These are phyloP conservation scores for Ceratosolen fusciceps DNA, from an alignment of 1,140 invertebrate genomes.

Conservation along the genomic window DNA sequence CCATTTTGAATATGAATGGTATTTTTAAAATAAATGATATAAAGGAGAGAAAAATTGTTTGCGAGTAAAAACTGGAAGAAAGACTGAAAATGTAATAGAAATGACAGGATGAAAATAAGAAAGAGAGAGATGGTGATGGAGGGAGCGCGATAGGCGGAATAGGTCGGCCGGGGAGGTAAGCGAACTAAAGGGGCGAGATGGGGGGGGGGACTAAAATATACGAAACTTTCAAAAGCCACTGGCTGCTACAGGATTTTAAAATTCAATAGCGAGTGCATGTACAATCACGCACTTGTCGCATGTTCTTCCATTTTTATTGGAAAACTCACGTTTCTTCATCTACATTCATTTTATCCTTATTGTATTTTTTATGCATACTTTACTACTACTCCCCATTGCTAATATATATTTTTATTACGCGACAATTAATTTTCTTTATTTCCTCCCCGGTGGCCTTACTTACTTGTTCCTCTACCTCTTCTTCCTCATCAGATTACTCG, in stretches of 20 bases:
- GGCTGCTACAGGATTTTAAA: constrained; percentile 17
- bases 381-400: neutral
- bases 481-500: too few species aligned
- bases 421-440: neutral
- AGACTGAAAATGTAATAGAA: neutral
- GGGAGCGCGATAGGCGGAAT: neutral
- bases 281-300: neutral
- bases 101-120: neutral
- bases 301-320: constrained; percentile 27
- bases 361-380: neutral
- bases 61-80: neutral
- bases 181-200: too few species aligned
- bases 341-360: neutral
- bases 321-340: constrained; percentile 4
- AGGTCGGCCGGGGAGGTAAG: too few species aligned
- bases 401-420: neutral
- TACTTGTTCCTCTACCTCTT: too few species aligned
- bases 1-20: constrained; percentile 35
- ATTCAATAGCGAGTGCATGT: constrained; percentile 25
- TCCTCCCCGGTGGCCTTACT: too few species aligned
- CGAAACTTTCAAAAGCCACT: neutral
- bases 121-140: constrained; percentile 5
- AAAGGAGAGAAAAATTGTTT: too few species aligned
- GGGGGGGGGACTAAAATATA: neutral
- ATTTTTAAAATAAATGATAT: neutral